Conservation (phyloP, 2,888 invertebrate species). For the Lissocephala sabroskyi region DNA sequence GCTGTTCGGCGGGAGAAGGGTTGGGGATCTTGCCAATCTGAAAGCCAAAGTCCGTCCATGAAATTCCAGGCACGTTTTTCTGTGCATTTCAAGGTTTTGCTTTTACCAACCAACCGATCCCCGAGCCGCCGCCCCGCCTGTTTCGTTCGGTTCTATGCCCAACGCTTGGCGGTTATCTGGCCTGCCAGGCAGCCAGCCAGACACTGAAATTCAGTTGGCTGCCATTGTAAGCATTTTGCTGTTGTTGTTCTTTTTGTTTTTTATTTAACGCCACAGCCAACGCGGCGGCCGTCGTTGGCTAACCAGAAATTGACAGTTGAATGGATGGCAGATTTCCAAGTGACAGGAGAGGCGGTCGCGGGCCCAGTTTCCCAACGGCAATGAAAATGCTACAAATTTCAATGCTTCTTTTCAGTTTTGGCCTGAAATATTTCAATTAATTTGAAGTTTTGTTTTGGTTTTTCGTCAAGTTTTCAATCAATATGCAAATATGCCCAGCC, state of each 20-base stretch:
- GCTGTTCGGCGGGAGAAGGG: too few species aligned
- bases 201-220: too few species aligned
- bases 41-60: conserved; percentile 20
- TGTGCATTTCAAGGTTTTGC: conserved; percentile 49
- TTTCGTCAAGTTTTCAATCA: conserved; percentile 25
- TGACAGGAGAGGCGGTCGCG: conserved; percentile 6
- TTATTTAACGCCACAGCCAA: conserved; percentile 10
- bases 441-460: conserved; percentile 2
- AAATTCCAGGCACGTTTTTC: conserved; percentile 52
- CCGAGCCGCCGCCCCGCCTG: conserved; percentile 2
- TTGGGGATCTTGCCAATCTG: too few species aligned
- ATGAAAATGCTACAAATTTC: too few species aligned
- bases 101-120: conserved; percentile 15
- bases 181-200: conserved; percentile 3
- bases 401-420: too few species aligned
- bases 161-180: conserved; percentile 19
- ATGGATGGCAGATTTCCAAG: conserved; percentile 26
- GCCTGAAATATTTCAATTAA: conserved; percentile 6
- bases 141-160: conserved; percentile 13
- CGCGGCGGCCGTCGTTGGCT: conserved; percentile 23
- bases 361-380: too few species aligned
- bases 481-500: conserved; percentile 42
- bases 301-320: conserved; percentile 54
- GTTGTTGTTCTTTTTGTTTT: conserved; percentile 3
- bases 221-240: background rate